Percentiles rank a stretch among this genome's conserved stretches.
Conservation (phyloP, 1,140 invertebrate genomes). For the Heliconius himera region DNA sequence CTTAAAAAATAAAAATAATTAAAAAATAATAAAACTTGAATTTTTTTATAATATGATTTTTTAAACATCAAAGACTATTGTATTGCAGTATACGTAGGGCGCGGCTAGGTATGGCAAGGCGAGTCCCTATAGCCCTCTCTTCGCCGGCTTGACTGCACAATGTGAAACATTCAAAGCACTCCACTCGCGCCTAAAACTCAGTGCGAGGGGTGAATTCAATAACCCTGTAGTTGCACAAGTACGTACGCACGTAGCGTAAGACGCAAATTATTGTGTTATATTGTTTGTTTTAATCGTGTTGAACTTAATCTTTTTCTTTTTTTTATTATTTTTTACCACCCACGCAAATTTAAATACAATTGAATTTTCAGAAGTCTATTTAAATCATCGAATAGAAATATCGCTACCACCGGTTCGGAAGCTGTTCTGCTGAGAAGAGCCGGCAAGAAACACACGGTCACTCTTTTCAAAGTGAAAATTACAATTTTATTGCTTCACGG, state of each 20-base stretch:
- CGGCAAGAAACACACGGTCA: no score
- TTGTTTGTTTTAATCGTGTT: neutral
- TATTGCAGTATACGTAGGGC: neutral
- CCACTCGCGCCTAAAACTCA: conserved; percentile 19
- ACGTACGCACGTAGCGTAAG: neutral
- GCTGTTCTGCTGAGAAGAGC: no score
- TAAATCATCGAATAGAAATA: no score
- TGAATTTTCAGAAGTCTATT: no score
- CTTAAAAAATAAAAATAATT: no score
- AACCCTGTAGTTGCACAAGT: conserved; percentile 11
- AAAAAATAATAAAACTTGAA: no score
- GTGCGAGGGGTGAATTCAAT: conserved; percentile 25
- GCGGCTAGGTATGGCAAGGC: neutral
- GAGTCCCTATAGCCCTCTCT: neutral
- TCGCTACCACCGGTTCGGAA: no score
- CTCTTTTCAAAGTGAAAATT: no score
- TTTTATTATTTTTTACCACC: neutral
- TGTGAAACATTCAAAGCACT: conserved; percentile 23
- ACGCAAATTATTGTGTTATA: neutral
- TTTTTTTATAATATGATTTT: no score
- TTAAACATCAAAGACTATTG: conserved; percentile 1
- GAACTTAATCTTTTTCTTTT: neutral
- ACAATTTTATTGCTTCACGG: no score
- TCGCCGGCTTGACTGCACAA: conserved; percentile 23
- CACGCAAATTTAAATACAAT: no score